A percentile compares a stretch with the other conserved stretches of the same genome.
These are phyloP conservation scores for Sebastes paucispinis DNA, from an alignment of 2,797 vertebrate genomes.

Conservation along the genomic window DNA sequence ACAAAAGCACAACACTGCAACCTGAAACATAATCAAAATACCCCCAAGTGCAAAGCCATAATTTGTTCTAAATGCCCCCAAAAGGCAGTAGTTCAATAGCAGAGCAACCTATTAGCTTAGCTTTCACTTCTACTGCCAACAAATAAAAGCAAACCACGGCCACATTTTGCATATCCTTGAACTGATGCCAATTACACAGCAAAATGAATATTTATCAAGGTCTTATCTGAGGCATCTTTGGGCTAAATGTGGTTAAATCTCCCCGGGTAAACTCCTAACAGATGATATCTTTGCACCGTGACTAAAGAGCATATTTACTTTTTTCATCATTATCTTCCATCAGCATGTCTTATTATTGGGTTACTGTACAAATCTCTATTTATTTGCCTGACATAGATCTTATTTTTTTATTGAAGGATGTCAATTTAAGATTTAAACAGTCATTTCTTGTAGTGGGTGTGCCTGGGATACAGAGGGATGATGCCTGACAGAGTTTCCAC, in stretches of 20 bases:
- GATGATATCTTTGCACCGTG: constrained; percentile 61
- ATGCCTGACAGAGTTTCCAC: not conserved
- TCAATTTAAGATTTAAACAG: not conserved
- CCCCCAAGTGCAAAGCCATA: not conserved
- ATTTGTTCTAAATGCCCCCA: constrained; percentile 6
- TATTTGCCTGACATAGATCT: constrained; percentile 32
- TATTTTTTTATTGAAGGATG: constrained; percentile 7
- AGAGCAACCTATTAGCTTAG: not conserved
- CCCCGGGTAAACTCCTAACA: constrained; percentile 50
- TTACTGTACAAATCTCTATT: constrained; percentile 34
- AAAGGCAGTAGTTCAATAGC: not conserved
- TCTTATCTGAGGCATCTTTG: constrained; percentile 42
- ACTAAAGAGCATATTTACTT: constrained; percentile 59
- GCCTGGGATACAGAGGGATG: not conserved
- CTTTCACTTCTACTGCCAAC: constrained; percentile 2
- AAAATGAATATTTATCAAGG: constrained; percentile 50
- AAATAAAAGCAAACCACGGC: constrained; percentile 6
- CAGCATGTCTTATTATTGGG: constrained; percentile 35
- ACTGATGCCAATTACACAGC: constrained; percentile 32
- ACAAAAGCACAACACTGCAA: not conserved
- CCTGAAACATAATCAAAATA: not conserved
- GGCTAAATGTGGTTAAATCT: constrained; percentile 57
- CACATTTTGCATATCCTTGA: constrained; percentile 25
- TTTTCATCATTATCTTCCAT: constrained; percentile 49
- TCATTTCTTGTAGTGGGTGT: not conserved